phyloP scores from a whole-genome alignment of 2,797 vertebrate genomes.

The Anguilla megastoma region DNA sequence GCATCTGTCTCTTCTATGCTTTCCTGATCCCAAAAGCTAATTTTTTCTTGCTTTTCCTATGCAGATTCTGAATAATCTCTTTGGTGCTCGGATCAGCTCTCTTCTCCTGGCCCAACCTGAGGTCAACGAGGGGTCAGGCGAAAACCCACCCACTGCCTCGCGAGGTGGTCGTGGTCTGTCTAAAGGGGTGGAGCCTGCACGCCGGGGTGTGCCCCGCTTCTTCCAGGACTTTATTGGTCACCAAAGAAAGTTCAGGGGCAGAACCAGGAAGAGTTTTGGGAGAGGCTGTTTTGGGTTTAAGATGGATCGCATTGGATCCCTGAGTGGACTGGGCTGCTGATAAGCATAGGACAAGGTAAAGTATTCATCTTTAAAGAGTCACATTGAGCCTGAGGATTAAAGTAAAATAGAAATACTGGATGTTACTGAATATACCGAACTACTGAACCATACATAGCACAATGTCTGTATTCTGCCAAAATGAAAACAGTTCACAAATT shows the following conservation, averaged over 20 bases:
- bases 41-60: constrained; percentile 19
- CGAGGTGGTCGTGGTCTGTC: constrained; percentile 5
- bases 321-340: constrained; percentile 75
- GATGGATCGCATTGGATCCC: constrained; percentile 74
- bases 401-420: background rate
- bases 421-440: background rate
- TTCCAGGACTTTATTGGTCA: constrained; percentile 61
- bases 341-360: background rate
- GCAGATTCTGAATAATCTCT: constrained; percentile 62
- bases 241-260: constrained; percentile 57
- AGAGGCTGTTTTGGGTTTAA: constrained; percentile 77
- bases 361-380: background rate
- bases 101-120: constrained; percentile 61
- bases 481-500: background rate
- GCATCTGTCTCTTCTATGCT: constrained; percentile 9
- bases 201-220: constrained; percentile 36
- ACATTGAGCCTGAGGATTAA: background rate
- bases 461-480: background rate
- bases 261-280: constrained; percentile 62
- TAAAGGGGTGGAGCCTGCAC: background rate
- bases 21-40: background rate
- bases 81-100: constrained; percentile 61
- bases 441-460: background rate
- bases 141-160: constrained; percentile 15
- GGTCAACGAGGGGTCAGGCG: constrained; percentile 60